Evolutionary conservation across 2,888 invertebrate genomes (phyloP).

Genomic region (Poecilus cupreus): DNA sequence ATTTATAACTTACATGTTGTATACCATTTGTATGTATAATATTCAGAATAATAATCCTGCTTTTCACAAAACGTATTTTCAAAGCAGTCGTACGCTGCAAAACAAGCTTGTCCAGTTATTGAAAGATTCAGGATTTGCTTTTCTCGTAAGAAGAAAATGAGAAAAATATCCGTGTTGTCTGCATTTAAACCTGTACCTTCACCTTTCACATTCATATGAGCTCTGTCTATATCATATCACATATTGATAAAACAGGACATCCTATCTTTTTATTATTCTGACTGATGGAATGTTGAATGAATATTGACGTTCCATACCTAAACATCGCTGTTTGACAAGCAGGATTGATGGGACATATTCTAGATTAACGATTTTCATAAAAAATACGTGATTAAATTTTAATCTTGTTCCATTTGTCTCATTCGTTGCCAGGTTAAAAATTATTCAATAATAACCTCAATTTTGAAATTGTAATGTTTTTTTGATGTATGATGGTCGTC

Average conservation of each 20-base stretch:
- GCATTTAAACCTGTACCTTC: background rate
- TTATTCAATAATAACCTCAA: background rate
- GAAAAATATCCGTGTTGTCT: background rate
- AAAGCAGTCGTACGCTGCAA: too few species aligned
- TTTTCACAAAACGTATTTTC: too few species aligned
- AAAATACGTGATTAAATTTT: background rate
- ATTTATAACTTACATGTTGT: too few species aligned
- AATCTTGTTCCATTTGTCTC: conserved; percentile 10
- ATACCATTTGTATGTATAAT: too few species aligned
- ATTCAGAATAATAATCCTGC: too few species aligned
- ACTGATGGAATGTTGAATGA: conserved; percentile 4
- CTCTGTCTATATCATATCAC: background rate
- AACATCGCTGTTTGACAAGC: background rate
- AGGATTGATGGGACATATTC: background rate
- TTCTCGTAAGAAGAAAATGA: background rate
- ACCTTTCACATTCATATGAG: background rate
- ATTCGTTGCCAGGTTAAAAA: background rate
- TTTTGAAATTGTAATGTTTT: background rate
- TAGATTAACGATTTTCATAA: background rate
- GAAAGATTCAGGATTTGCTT: background rate
- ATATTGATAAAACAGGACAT: conserved; percentile 8
- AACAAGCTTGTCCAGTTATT: background rate
- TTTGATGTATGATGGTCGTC: background rate
- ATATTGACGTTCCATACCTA: background rate
- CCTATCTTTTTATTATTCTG: conserved; percentile 19